A percentile compares a stretch with the other conserved stretches of the same genome.
Conservation (phyloP, 2,888 invertebrate species). For the Oscheius onirici region DNA sequence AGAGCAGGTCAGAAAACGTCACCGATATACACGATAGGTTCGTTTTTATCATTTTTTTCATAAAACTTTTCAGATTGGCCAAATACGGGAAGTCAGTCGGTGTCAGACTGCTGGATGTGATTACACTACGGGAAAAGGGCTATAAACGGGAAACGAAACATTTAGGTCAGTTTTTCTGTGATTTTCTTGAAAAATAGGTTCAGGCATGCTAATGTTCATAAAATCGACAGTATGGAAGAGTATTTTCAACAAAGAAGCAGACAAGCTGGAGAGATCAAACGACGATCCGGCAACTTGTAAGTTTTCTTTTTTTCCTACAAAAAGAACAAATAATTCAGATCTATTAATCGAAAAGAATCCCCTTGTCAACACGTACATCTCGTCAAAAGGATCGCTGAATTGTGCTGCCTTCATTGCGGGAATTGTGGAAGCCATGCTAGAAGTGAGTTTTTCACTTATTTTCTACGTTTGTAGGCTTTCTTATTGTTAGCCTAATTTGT, state of each 20-base stretch:
- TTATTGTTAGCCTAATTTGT: neutral
- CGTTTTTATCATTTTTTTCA: slow-evolving; percentile 2
- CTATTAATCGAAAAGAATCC: slow-evolving; percentile 98
- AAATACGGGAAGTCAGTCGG: slow-evolving; percentile 96
- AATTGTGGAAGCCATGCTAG: slow-evolving; percentile 91
- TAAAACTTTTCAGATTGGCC: slow-evolving; percentile 80
- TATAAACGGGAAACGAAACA: slow-evolving; percentile 89
- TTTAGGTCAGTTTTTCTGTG: slow-evolving; percentile 77
- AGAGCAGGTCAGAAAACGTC: slow-evolving; percentile 86
- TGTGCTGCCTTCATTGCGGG: slow-evolving; percentile 98
- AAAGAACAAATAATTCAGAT: slow-evolving; percentile 74
- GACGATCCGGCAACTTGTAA: slow-evolving; percentile 92
- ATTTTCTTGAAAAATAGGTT: no score
- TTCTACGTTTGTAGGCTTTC: neutral
- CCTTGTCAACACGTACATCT: slow-evolving; percentile 93
- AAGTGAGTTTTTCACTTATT: slow-evolving; percentile 50
- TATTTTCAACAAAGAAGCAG: slow-evolving; percentile 96
- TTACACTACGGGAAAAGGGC: slow-evolving; percentile 90
- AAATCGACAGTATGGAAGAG: slow-evolving; percentile 96
- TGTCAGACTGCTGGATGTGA: slow-evolving; percentile 87
- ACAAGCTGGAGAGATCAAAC: slow-evolving; percentile 96
- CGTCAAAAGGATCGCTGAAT: slow-evolving; percentile 92
- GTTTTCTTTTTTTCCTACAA: slow-evolving; percentile 4
- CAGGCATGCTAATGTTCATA: slow-evolving; percentile 87
- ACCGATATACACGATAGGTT: slow-evolving; percentile 90